Conservation (phyloP, 2,113 vertebrate species). For the Delphinapterus leucas region DNA sequence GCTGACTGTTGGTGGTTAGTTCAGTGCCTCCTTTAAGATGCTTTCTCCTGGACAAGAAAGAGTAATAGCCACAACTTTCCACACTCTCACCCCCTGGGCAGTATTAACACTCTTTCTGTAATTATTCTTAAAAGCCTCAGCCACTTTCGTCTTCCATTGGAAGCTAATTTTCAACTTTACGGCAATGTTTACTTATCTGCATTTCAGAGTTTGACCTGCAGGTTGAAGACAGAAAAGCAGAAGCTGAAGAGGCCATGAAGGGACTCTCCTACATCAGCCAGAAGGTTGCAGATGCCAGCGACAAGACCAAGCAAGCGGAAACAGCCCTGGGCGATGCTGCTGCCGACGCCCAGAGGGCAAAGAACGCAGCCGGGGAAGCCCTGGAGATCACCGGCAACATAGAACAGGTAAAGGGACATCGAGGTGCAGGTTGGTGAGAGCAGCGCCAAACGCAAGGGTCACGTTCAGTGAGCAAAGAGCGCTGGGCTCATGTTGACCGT, state of each 20-base stretch:
- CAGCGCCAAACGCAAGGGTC: not conserved
- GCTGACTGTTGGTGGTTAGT: not conserved
- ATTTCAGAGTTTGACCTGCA: conserved; percentile 89
- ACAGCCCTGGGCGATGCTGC: conserved; percentile 75
- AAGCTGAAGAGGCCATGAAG: conserved; percentile 86
- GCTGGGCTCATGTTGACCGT: not conserved
- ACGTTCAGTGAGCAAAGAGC: not conserved
- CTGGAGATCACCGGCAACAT: conserved; percentile 78
- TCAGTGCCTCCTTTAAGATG: not conserved
- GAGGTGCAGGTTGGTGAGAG: not conserved
- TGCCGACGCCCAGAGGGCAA: conserved; percentile 68
- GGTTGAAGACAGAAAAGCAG: conserved; percentile 81
- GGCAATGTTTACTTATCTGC: not conserved
- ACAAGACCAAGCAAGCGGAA: conserved; percentile 79
- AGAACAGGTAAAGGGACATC: conserved; percentile 83
- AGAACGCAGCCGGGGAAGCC: conserved; percentile 56
- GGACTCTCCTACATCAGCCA: conserved; percentile 85
- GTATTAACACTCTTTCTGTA: not conserved
- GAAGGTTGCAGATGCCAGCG: conserved; percentile 82
- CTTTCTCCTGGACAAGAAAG: not conserved
- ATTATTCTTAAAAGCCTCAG: not conserved
- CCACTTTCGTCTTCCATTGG: not conserved
- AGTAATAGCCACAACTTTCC: not conserved
- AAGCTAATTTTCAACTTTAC: not conserved
- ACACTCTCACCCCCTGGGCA: too few relatives aligned